These are phyloP conservation scores for Laticauda laticaudata DNA, from an alignment of 2,113 vertebrate genomes.

Conservation along the genomic window DNA sequence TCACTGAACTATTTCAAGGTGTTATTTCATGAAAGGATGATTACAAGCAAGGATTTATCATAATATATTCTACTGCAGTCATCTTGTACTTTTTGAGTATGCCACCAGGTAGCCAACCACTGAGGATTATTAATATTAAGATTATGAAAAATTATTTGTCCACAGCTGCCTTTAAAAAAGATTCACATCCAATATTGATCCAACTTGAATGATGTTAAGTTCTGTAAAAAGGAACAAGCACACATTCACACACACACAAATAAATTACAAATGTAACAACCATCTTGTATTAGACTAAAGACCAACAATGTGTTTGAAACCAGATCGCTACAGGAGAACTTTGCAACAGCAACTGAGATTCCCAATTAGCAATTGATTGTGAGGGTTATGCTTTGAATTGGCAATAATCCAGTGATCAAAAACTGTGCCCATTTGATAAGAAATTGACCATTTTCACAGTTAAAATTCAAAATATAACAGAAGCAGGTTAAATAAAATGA, in stretches of 20 bases:
- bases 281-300: not conserved
- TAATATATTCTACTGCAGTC: not conserved
- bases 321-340: not conserved
- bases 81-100: not conserved
- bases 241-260: not conserved
- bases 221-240: not conserved
- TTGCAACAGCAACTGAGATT: not conserved
- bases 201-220: not conserved
- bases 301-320: not conserved
- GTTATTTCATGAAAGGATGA: not conserved
- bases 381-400: not conserved
- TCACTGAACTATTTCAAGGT: not conserved
- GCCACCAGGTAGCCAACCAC: not conserved
- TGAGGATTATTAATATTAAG: not conserved
- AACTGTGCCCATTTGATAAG: not conserved
- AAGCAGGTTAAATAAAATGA: slow-evolving; percentile 37
- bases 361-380: not conserved
- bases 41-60: not conserved
- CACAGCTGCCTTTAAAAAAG: not conserved
- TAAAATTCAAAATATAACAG: slow-evolving; percentile 6
- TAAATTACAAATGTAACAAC: not conserved
- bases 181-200: not conserved
- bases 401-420: not conserved
- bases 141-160: not conserved
- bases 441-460: slow-evolving; percentile 42